Conservation (phyloP, 2,113 vertebrate species). For the Triplophysa tibetana region DNA sequence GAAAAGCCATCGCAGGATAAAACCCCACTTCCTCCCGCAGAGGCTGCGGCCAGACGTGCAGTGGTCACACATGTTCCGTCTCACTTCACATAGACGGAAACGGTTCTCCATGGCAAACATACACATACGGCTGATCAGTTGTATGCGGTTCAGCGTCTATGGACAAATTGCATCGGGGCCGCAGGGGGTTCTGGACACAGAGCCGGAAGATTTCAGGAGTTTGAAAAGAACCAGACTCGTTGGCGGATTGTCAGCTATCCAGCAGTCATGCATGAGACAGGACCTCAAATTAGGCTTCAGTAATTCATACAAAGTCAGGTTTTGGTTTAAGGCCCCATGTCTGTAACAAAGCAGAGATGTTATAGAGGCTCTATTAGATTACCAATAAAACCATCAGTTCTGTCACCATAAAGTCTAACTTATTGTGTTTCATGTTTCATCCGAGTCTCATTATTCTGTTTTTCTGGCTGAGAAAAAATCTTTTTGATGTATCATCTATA, state of each 20-base stretch:
- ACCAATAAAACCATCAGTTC: conserved; percentile 36
- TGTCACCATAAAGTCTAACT: conserved; percentile 18
- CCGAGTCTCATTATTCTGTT: conserved; percentile 24
- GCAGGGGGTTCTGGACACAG: conserved; percentile 19
- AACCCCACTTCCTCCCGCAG: conserved; percentile 67
- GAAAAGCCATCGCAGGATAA: conserved; percentile 75
- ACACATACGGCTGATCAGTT: conserved; percentile 32
- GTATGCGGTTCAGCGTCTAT: conserved; percentile 9
- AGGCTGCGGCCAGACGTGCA: conserved; percentile 60
- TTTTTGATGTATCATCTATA: conserved; percentile 25
- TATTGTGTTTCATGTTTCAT: conserved; percentile 21
- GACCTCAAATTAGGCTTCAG: conserved; percentile 18
- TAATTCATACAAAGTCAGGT: conserved; percentile 14
- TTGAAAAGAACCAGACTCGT: conserved; percentile 21
- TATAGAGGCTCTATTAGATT: conserved; percentile 1
- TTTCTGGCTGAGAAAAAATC: background rate
- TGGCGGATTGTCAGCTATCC: conserved; percentile 37
- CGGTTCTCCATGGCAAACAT: conserved; percentile 30
- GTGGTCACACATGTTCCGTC: conserved; percentile 47
- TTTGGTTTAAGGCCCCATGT: conserved; percentile 9
- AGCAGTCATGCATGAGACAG: conserved; percentile 9
- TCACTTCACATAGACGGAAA: conserved; percentile 45
- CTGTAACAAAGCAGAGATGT: conserved; percentile 8
- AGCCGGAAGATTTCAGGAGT: conserved; percentile 8
- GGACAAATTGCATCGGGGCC: conserved; percentile 34